Evolutionary conservation across 92 coral and sea anemone genomes (phyloP).

Genomic region (Epizoanthus stellaris): DNA sequence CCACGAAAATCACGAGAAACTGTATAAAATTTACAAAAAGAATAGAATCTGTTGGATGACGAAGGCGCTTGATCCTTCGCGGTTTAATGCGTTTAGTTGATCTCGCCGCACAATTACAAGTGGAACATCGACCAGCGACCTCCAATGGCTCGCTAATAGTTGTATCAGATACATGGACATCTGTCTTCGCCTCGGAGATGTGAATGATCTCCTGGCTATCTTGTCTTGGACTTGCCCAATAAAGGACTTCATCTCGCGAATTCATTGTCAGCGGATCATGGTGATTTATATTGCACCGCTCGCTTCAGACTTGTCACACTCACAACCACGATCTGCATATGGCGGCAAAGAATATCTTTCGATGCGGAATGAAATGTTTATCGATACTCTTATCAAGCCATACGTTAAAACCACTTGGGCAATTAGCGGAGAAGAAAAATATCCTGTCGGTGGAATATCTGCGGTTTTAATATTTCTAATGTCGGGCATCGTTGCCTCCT

Average conservation of each 20-base stretch:
- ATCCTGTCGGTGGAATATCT: not conserved
- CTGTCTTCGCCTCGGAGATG: conserved; percentile 25
- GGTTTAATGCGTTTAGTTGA: not conserved
- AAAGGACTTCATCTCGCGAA: conserved; percentile 29
- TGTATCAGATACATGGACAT: conserved; percentile 8
- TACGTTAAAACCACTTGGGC: conserved; percentile 1
- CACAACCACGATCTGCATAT: not conserved
- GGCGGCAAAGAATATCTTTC: conserved; percentile 4
- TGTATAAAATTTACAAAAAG: conserved; percentile 57
- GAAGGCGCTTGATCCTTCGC: conserved; percentile 69
- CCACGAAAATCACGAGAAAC: conserved; percentile 40
- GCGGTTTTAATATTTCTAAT: conserved; percentile 1
- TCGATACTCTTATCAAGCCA: conserved; percentile 2
- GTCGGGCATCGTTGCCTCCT: not conserved
- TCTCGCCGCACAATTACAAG: conserved; percentile 20
- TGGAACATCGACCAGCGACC: conserved; percentile 10
- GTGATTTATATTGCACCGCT: not conserved
- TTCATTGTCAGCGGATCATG: conserved; percentile 32
- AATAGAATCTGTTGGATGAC: conserved; percentile 80
- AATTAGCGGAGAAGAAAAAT: conserved; percentile 3
- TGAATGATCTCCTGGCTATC: conserved; percentile 10
- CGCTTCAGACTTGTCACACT: not conserved
- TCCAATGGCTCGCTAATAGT: not conserved
- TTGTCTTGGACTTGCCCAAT: conserved; percentile 38
- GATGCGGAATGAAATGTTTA: conserved; percentile 17